phyloP scores from a whole-genome alignment of 64 coral and sea anemone species.

The Stichodactyla mertensii region DNA sequence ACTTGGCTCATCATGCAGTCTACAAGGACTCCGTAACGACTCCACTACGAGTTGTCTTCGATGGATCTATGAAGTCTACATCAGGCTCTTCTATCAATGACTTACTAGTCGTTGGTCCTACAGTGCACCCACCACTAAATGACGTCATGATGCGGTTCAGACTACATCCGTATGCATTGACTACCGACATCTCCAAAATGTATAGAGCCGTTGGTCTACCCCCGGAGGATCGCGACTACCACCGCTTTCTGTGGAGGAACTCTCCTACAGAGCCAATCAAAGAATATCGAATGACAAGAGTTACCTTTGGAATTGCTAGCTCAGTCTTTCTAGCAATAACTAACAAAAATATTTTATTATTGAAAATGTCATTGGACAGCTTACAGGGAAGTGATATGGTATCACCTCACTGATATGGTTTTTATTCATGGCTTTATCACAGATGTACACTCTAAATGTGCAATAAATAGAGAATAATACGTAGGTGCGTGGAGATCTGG shows the following conservation, averaged over 20 bases:
- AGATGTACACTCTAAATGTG: too few relatives aligned
- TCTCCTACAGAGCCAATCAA: background rate
- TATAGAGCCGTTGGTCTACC: conserved; percentile 7
- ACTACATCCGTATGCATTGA: conserved; percentile 17
- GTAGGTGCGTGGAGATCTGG: too few relatives aligned
- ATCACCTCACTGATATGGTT: too few relatives aligned
- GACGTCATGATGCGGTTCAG: conserved; percentile 39
- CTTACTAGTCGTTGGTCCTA: conserved; percentile 21
- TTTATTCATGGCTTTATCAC: too few relatives aligned
- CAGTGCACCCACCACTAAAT: conserved; percentile 21
- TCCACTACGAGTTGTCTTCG: conserved; percentile 20
- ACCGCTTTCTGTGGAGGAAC: conserved; percentile 18
- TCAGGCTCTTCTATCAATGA: conserved; percentile 30
- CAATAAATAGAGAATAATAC: too few relatives aligned
- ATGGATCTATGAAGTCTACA: conserved; percentile 33
- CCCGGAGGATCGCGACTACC: conserved; percentile 3
- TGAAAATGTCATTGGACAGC: too few relatives aligned
- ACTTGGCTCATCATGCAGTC: conserved; percentile 33
- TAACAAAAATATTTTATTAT: too few relatives aligned
- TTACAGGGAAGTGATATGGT: too few relatives aligned
- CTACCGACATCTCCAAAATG: conserved; percentile 49
- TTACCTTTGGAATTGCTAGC: conserved; percentile 35
- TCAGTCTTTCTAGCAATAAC: background rate
- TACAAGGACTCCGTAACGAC: conserved; percentile 27
- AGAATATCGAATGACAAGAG: conserved; percentile 44